Base-by-base conservation (phyloP, 2,113 vertebrate genomes). In the Aegypius monachus region DNA sequence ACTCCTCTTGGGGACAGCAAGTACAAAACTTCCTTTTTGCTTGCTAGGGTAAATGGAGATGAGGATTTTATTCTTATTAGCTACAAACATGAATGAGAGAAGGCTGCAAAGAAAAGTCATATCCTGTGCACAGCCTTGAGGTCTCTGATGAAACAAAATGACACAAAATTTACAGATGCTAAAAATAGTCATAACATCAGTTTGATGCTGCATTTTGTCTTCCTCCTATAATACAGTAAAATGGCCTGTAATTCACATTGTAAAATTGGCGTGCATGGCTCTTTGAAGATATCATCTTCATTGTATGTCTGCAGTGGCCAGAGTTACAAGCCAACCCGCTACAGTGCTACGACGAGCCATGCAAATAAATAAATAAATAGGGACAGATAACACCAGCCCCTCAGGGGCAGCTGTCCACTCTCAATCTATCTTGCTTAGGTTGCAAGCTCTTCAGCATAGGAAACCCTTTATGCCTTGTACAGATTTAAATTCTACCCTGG, bases 141-240 rank as follows among this genome's bases (percentile, higher is more conserved):
- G 70, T 95, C 86, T 80, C 86, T 95, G 94, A 97, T 91, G 91
- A 95, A 95, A 88, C 85, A 79, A 96, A 97, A 97, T 97, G 79
- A 50, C 75, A 95, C 56, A 94, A 86, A 95, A 93, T 97, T 71
- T 86, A 63, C 62, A 90, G 92, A 97, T 96, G 63, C 94, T 92
- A 97, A 97, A 96, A 96, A 48, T 17, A 88, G 84, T 26, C 55
- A 92, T 96, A 97, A 63, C 55, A 91, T 42, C 17, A 29, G 70
- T 91, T 97, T 95, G 78, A 80, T 96, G 78, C 75, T 97, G 68
- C 88, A 62, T 96, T 95, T 96, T 96, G 81, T 94, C 86, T 82
- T 95, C 78, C 59, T 92, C 19, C 91, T 93, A 6, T 86, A 91
- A 67, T 80, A 47, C 74, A 80, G 80, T 95, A 94, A 97, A 94